Base-by-base conservation (phyloP, 92 coral and sea anemone species). In the Porites lobata region DNA sequence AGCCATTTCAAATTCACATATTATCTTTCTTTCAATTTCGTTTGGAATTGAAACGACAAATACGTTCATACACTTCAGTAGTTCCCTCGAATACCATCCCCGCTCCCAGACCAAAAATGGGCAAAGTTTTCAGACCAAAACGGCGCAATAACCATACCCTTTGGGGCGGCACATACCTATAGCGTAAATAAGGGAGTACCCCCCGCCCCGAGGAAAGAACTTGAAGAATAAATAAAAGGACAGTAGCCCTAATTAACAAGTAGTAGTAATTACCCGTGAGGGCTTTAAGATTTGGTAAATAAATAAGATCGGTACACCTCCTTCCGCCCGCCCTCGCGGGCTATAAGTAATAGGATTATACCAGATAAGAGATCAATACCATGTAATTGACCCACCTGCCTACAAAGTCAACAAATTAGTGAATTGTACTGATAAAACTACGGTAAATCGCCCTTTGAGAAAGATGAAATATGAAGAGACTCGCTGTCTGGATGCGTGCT, bases 321-420 rank as follows among this genome's bases (percentile, higher is more conserved):
- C n/a, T 82, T 69, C 86, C 77, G 78, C 78, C 78, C 58, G 77
- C 78, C 78, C 69, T 70, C 52, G 32, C 76, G 75, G 56, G 70
- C 2, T 18, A 57, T 68, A 82, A 82, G 70, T 69, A 71, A 82
- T 70, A 18, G 86, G 12, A 69, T 57, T 71, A 82, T 29, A 52
- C 65, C 26, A 82, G 86, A 82, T 82, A 82, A 69, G 77, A 82
- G 68, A 58, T 69, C 24, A 82, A 59, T 70, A 1, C 50, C 47
- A 22, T 10, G 20, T 51, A 69, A 70, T 57, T 58, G 66, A 69
- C 86, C 78, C 69, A 24, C 86, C 76, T 21, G 86, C 59, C 43
- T 82, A 19, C 50, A 82, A 69, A 57, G 86, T 82, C 86, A 70
- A 71, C 78, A 82, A 70, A 82, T 82, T 82, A 82, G 69, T 7